Evolutionary conservation across 2,113 vertebrate genomes (phyloP).

Genomic region (Poeciliopsis turrubarensis): DNA sequence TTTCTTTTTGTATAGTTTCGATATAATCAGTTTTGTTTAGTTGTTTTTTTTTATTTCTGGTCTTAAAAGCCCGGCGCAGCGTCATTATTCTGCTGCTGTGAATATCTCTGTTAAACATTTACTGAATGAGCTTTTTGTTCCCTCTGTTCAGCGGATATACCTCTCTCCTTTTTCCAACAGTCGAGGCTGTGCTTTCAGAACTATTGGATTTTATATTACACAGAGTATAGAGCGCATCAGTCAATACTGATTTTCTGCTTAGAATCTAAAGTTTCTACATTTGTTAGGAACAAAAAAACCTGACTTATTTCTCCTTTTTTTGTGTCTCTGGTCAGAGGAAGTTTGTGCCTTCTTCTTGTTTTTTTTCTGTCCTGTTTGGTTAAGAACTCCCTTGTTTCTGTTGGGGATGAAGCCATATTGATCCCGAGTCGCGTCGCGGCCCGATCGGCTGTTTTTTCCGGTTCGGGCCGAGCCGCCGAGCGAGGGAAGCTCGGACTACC

Average conservation of each 20-base stretch:
- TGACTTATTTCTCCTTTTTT: not conserved
- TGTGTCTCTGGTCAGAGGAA: conserved; percentile 31
- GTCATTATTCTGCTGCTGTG: conserved; percentile 64
- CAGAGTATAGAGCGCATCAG: conserved; percentile 42
- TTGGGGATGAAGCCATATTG: conserved; percentile 72
- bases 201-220: conserved; percentile 27
- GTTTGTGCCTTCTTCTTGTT: conserved; percentile 52
- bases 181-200: conserved; percentile 21
- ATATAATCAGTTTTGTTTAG: conserved; percentile 61
- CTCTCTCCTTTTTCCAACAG: conserved; percentile 49
- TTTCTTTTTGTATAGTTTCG: conserved; percentile 66
- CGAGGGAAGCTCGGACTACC: conserved; percentile 56
- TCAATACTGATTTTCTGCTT: conserved; percentile 42
- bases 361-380: conserved; percentile 58
- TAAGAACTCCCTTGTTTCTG: conserved; percentile 54
- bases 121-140: conserved; percentile 63
- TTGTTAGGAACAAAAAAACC: conserved; percentile 13
- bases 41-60: conserved; percentile 59
- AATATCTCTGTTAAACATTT: conserved; percentile 62
- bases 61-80: conserved; percentile 33
- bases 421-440: conserved; percentile 64
- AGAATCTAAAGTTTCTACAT: conserved; percentile 8
- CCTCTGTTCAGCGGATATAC: conserved; percentile 60
- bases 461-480: conserved; percentile 44
- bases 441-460: conserved; percentile 70